Conservation (phyloP, 2,888 invertebrate genomes). For the Volucella bombylans region DNA sequence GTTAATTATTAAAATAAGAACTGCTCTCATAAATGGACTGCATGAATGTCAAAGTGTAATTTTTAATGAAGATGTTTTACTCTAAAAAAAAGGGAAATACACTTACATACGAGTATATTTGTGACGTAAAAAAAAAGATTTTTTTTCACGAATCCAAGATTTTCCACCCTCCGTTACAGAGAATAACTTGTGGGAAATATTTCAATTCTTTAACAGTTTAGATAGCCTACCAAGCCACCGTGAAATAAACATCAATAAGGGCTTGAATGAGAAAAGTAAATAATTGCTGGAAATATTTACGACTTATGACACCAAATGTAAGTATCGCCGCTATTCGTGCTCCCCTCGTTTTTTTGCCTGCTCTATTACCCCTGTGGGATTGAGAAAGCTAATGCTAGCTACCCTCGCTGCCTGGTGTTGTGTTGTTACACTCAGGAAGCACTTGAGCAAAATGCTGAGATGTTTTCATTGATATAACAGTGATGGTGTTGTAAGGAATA, state of each 20-base stretch:
- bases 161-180: slow-evolving; percentile 40
- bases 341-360: slow-evolving; percentile 47
- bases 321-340: slow-evolving; percentile 56
- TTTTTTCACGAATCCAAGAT: neutral
- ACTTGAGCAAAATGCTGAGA: slow-evolving; percentile 67
- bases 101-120: too few species aligned
- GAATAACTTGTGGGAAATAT: slow-evolving; percentile 74
- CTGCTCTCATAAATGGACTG: too few species aligned
- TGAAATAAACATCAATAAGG: slow-evolving; percentile 75
- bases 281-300: slow-evolving; percentile 78
- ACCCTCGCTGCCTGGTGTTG: slow-evolving; percentile 59
- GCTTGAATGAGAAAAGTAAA: slow-evolving; percentile 76
- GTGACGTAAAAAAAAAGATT: too few species aligned
- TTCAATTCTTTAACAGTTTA: slow-evolving; percentile 70
- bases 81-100: too few species aligned
- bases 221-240: slow-evolving; percentile 70
- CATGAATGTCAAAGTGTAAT: too few species aligned
- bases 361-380: slow-evolving; percentile 81
- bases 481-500: slow-evolving; percentile 63
- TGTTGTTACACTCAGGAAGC: slow-evolving; percentile 59
- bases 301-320: slow-evolving; percentile 82
- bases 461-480: slow-evolving; percentile 71
- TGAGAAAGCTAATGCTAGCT: slow-evolving; percentile 75
- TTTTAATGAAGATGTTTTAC: too few species aligned
- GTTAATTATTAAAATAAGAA: too few species aligned